Evolutionary conservation across 2,113 vertebrate genomes (phyloP).

Genomic region (Poicephalus gulielmi): DNA sequence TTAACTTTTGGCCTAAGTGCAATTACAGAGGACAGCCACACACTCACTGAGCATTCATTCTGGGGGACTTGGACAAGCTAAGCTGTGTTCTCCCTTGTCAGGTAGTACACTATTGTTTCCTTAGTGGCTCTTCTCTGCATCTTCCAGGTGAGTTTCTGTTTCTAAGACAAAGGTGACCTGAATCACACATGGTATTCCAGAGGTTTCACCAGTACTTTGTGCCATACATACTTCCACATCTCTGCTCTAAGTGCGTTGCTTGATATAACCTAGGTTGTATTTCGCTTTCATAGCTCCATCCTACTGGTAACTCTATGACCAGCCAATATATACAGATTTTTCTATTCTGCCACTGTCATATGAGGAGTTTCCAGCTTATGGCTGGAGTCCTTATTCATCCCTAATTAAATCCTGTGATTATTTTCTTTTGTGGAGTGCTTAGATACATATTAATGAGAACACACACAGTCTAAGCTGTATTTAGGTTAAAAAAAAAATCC

Average conservation of each 20-base stretch:
- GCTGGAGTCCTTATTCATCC: not conserved
- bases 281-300: not conserved
- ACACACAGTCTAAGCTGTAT: not conserved
- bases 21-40: not conserved
- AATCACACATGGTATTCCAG: not conserved
- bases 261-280: not conserved
- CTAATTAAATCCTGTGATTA: conserved; percentile 28
- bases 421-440: conserved; percentile 9
- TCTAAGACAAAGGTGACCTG: not conserved
- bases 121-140: too few relatives aligned
- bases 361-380: conserved; percentile 6
- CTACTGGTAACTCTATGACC: not conserved
- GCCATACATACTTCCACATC: not conserved
- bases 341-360: not conserved
- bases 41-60: not conserved
- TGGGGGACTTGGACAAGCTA: not conserved
- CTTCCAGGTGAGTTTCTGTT: too few relatives aligned
- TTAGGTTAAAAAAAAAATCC: not conserved
- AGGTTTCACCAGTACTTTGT: not conserved
- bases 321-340: not conserved
- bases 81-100: not conserved
- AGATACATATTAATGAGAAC: conserved; percentile 38
- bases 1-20: not conserved
- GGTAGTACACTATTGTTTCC: not conserved
- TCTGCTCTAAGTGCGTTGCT: not conserved